Conservation (phyloP, 2,113 vertebrate genomes). For the Ptilorrhoa leucosticta region DNA sequence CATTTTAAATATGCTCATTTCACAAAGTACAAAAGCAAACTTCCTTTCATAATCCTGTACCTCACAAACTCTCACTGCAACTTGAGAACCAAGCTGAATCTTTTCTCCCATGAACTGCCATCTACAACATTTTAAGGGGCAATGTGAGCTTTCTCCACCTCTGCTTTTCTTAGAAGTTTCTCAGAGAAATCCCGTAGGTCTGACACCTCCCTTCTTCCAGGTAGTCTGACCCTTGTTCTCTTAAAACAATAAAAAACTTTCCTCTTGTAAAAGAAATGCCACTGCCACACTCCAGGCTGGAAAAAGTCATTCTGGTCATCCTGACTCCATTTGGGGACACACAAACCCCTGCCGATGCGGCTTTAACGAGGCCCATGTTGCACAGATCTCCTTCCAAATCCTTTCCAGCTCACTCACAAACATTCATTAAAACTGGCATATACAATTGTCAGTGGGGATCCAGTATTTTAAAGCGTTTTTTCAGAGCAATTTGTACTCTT, state of each 20-base stretch:
- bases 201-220: not conserved
- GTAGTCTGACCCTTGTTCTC: not conserved
- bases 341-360: not conserved
- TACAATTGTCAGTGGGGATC: not conserved
- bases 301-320: not conserved
- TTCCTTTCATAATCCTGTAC: not conserved
- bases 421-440: not conserved
- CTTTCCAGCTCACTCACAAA: not conserved
- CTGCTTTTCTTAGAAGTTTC: not conserved
- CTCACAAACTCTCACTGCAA: not conserved
- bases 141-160: not conserved
- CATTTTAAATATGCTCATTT: slow-evolving; percentile 14
- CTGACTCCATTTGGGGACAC: not conserved
- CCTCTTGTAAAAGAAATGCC: not conserved
- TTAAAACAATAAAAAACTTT: not conserved
- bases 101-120: not conserved
- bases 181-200: not conserved
- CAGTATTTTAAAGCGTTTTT: not conserved
- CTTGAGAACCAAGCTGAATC: not conserved
- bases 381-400: not conserved
- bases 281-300: not conserved
- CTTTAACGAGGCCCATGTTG: not conserved
- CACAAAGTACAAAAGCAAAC: slow-evolving; percentile 34
- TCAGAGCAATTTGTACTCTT: slow-evolving; percentile 19
- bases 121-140: not conserved